These are phyloP conservation scores for Calameuta pallipes DNA, from an alignment of 2,888 invertebrate genomes.

Conservation along the genomic window DNA sequence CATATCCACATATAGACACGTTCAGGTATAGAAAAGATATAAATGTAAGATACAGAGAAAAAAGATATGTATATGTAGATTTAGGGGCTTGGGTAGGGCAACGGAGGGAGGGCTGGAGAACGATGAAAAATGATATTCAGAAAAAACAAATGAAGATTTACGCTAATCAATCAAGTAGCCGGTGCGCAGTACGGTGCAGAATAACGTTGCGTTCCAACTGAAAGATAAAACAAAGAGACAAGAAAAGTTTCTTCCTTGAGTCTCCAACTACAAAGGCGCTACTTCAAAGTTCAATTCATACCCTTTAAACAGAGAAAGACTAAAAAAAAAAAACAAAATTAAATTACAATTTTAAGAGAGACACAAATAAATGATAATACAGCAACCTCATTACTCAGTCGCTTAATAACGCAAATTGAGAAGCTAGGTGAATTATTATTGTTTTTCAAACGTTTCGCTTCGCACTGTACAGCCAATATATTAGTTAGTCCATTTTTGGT, in stretches of 20 bases:
- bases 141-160: slow-evolving; percentile 39
- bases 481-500: too few species aligned
- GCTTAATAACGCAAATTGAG: neutral
- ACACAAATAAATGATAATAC: neutral
- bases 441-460: neutral
- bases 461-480: neutral
- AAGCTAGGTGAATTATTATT: neutral
- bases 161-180: slow-evolving; percentile 21
- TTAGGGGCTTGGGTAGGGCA: neutral
- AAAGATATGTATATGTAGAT: neutral
- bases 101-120: neutral
- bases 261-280: slow-evolving; percentile 49
- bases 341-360: neutral
- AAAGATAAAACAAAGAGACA: slow-evolving; percentile 20
- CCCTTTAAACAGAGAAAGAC: neutral
- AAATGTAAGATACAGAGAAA: neutral
- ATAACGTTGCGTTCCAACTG: slow-evolving; percentile 60
- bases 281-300: slow-evolving; percentile 18
- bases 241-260: neutral
- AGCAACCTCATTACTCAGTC: neutral
- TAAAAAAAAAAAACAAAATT: too few species aligned
- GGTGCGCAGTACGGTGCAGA: slow-evolving; percentile 59
- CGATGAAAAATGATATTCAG: slow-evolving; percentile 25
- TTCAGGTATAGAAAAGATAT: neutral
- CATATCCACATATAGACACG: neutral